phyloP scores from a whole-genome alignment of 2,888 invertebrate species.

The Lordiphosa andalusiaca region DNA sequence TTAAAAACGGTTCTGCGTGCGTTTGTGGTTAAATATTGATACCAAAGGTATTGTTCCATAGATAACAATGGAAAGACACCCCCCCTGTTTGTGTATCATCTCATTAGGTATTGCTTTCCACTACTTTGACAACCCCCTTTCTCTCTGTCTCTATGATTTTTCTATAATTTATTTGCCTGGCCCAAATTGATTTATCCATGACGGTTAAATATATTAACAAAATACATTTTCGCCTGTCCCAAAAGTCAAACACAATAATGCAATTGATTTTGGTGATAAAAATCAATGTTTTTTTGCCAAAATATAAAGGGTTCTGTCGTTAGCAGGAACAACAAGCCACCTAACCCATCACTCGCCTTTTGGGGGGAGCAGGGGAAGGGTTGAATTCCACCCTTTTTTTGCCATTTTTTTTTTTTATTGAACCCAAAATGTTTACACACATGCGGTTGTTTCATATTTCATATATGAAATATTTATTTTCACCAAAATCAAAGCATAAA shows the following conservation, averaged over 20 bases:
- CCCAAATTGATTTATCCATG: conserved; percentile 64
- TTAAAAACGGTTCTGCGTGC: no score
- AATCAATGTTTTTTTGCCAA: conserved; percentile 61
- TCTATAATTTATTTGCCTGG: conserved; percentile 45
- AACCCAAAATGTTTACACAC: conserved; percentile 63
- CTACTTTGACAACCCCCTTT: not conserved
- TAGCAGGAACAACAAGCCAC: not conserved
- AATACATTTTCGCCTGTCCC: conserved; percentile 20
- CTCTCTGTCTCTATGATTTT: conserved; percentile 1
- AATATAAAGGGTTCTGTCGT: conserved; percentile 33
- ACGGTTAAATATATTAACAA: conserved; percentile 36
- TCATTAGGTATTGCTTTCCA: not conserved
- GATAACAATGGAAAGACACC: no score
- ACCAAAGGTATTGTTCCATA: no score
- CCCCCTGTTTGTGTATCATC: not conserved
- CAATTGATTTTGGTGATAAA: conserved; percentile 75
- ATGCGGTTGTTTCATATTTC: conserved; percentile 75
- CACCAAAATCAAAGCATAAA: conserved; percentile 66
- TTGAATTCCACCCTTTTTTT: conserved; percentile 27
- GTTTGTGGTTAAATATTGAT: no score
- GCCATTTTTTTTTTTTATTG: conserved; percentile 21
- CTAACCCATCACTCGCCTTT: conserved; percentile 18
- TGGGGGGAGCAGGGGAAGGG: conserved; percentile 17
- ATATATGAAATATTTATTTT: conserved; percentile 25
- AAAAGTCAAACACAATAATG: conserved; percentile 66